Base-by-base conservation (phyloP, 1,140 invertebrate species). In the Meloidogyne hapla region DNA sequence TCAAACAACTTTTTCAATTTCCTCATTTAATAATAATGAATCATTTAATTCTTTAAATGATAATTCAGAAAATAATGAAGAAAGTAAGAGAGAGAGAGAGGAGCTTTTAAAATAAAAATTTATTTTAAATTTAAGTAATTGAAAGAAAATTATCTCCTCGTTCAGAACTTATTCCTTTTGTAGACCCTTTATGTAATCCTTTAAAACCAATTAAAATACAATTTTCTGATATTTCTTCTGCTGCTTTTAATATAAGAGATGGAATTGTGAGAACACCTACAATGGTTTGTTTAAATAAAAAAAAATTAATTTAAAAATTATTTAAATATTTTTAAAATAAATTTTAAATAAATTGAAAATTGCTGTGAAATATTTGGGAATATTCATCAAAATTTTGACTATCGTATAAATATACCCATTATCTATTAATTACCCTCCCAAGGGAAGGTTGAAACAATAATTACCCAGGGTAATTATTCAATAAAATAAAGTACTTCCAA, bases 141-240 rank as follows among this genome's bases (percentile, higher is more conserved):
- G 48, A 56, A 56, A 56, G 48, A 56, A 56, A 56, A 21, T 56
- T 56, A n/a, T 56, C 48, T 21, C 48, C 48, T 56, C 48, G 48
- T 21, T 73, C 71, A 38, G 48, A 56, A 15, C 28, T 73, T 28
- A 25, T 33, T 9, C 64, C 23, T 18, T 77, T 90, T 23, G 79
- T 81, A 28, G 93, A 94, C 88, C 91, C 92, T 25, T 91, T 90
- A 85, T 94, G 93, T 87, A 90, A 94, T 83, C 92, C 92, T 38
- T 90, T 91, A 0, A 78, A 91, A 64, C 94, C 94, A 1, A 89
- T 91, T 40, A 90, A 88, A 77, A 91, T 95, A 23, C 90, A 90
- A 5, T 95, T 95, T 87, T 91, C 94, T 84, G 94, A 95, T 87
- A 91, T 96, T 23, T 94, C 93, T 18, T 93, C 93, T 9, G 94